Conservation (phyloP, 2,797 vertebrate genomes). For the Typhlichthys subterraneus region DNA sequence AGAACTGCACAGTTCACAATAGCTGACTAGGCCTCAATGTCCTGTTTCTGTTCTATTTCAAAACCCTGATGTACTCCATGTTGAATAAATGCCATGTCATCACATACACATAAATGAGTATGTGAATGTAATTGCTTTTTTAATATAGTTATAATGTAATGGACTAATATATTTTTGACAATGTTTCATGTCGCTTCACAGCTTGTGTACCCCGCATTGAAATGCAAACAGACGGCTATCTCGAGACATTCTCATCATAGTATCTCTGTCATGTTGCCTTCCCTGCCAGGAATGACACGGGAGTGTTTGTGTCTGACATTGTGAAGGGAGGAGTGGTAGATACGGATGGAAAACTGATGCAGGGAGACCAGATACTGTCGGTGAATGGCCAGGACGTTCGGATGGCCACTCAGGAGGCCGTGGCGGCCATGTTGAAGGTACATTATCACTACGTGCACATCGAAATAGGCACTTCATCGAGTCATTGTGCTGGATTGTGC, state of each 20-base stretch:
- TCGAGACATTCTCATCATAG: too few relatives aligned
- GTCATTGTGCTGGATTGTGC: too few relatives aligned
- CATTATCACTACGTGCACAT: not conserved
- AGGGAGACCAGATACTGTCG: slow-evolving; percentile 93
- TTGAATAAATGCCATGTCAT: too few relatives aligned
- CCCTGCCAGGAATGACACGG: slow-evolving; percentile 87
- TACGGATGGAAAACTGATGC: slow-evolving; percentile 86
- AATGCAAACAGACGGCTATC: not conserved
- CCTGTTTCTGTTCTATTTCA: too few relatives aligned
- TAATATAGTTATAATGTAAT: too few relatives aligned
- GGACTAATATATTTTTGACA: too few relatives aligned
- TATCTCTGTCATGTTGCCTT: slow-evolving; percentile 12
- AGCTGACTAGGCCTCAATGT: not conserved
- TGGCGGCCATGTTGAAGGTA: slow-evolving; percentile 93
- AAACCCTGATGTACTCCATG: too few relatives aligned
- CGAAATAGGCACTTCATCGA: not conserved
- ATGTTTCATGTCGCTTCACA: too few relatives aligned
- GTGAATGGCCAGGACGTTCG: slow-evolving; percentile 93
- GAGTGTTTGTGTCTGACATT: slow-evolving; percentile 96
- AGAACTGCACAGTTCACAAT: slow-evolving; percentile 10
- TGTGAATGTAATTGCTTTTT: too few relatives aligned
- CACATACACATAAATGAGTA: too few relatives aligned
- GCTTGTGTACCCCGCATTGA: not conserved
- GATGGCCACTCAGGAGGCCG: slow-evolving; percentile 90
- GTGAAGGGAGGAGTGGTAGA: slow-evolving; percentile 94